Base-by-base conservation (phyloP, 2,888 invertebrate species). In the Xylocampa areola region DNA sequence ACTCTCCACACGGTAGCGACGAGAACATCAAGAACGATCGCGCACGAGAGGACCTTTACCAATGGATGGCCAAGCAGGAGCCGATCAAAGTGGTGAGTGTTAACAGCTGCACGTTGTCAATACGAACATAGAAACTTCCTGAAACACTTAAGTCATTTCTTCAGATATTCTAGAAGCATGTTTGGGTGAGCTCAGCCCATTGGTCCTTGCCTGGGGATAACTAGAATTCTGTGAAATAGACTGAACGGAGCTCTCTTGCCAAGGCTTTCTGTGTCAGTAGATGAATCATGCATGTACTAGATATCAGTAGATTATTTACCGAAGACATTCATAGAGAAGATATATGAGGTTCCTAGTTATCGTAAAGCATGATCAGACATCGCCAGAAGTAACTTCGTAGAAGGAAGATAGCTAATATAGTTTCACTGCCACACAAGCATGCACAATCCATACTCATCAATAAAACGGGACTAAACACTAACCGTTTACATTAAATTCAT, bases 21-120 rank as follows among this genome's bases (percentile, higher is more conserved):
- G 94, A 95, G 65, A 93, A 94, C 64, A 87, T 94, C 1, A 90
- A 90, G 68, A 94, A 89, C 68, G 91, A 95, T 33, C 95, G 95
- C 76, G 95, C 95, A 13, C 95, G 96, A n/a, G 98, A 98, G 82
- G 98, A 98, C 88, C 93, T 99, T 35, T 98, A 99, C 87, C 97
- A 97, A 76, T 99, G 98, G 98, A 98, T 99, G 98, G 98, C 98
- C 1, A 97, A 98, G 77, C 98, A 98, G 79, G 97, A 98, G 75
- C 95, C 90, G 0, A 89, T 92, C n/a, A 90, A 91, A 86, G 86
- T 91, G 68, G 94, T 93, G 16, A 84, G 86, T 68, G 4, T 10
- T 40, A 25, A n/a, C n/a, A n/a, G n/a, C 6, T 5, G 8, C 16
- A 35, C 10, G 13, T 4, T 2, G 5, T n/a, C 5, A 35, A 4